Base-by-base conservation (phyloP, 2,113 vertebrate species). In the Planiliza haematocheilus region DNA sequence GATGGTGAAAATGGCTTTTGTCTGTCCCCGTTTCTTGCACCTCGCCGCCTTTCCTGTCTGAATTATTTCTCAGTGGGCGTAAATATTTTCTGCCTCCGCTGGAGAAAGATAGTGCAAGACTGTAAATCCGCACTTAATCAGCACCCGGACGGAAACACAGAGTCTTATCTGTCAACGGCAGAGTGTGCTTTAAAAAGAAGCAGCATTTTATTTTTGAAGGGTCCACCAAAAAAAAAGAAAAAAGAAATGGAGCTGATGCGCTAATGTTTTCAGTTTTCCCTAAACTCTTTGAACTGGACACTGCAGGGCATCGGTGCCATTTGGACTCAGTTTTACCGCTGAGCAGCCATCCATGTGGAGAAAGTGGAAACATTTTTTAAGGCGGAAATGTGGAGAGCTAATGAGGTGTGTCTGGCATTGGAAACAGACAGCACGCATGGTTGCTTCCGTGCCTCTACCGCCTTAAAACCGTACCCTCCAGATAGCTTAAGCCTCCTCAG, bases 121-220 rank as follows among this genome's bases (percentile, higher is more conserved):
- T 45, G 58, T 53, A 46, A 82, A 83, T 81, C 65, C 76, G 73
- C 59, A 78, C 59, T 43, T 70, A 53, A 84, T 88, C 68, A 81
- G 64, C 50, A 18, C 18, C 12, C 17, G 55, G 24, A 74, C 30
- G 67, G 60, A 79, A 78, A 67, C 50, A 67, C 55, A 73, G 59
- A 65, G 81, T 49, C 77, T 83, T 89, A 89, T 86, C 87, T 83
- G 70, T 70, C 36, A 70, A 70, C 42, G 57, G 36, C 85, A 85
- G 69, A 34, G 46, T 63, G 51, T 51, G 64, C 70, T 62, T 66
- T 64, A 46, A 52, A 77, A 75, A 30, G 18, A 4, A 63, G 51
- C 56, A 41, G 16, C 70, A 58, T 70, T 65, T 41, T 38, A 18
- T 49, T 42, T 75, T 20, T 56, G 43, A 82, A 70, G 68, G 65